phyloP scores from a whole-genome alignment of 1,140 invertebrate species.

The Tetragonula clypearis region DNA sequence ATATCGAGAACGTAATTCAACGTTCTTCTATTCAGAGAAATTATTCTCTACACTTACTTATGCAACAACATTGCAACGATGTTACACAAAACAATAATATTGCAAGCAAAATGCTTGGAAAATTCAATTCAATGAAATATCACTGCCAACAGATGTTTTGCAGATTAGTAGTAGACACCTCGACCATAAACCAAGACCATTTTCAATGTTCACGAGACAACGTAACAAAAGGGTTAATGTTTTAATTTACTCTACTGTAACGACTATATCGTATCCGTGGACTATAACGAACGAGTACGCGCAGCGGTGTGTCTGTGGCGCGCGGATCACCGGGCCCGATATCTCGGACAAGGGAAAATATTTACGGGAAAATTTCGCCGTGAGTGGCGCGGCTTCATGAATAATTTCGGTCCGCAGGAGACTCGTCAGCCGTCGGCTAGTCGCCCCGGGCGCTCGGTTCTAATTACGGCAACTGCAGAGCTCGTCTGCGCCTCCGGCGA shows the following conservation, averaged over 20 bases:
- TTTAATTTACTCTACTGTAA: not conserved
- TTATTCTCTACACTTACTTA: too few relatives aligned
- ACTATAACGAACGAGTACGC: not conserved
- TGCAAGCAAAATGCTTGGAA: too few relatives aligned
- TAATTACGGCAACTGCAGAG: conserved; percentile 80
- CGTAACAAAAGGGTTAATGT: not conserved
- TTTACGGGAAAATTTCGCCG: conserved; percentile 79
- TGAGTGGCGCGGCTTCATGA: conserved; percentile 78
- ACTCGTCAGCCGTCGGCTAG: conserved; percentile 76
- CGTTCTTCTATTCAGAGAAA: too few relatives aligned
- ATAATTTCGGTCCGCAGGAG: conserved; percentile 81
- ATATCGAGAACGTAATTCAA: too few relatives aligned
- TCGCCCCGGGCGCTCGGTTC: conserved; percentile 74
- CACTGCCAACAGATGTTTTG: too few relatives aligned
- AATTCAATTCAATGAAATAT: too few relatives aligned
- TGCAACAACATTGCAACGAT: too few relatives aligned
- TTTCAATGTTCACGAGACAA: not conserved
- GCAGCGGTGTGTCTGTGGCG: not conserved
- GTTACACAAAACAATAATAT: too few relatives aligned
- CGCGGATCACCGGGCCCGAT: conserved; percentile 38
- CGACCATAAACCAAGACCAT: not conserved
- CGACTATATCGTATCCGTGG: not conserved
- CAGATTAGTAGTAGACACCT: too few relatives aligned
- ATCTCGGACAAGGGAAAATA: conserved; percentile 78
- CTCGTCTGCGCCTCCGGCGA: conserved; percentile 70